Conservation (phyloP, 1,140 invertebrate species). For the Drosophila ambigua region DNA sequence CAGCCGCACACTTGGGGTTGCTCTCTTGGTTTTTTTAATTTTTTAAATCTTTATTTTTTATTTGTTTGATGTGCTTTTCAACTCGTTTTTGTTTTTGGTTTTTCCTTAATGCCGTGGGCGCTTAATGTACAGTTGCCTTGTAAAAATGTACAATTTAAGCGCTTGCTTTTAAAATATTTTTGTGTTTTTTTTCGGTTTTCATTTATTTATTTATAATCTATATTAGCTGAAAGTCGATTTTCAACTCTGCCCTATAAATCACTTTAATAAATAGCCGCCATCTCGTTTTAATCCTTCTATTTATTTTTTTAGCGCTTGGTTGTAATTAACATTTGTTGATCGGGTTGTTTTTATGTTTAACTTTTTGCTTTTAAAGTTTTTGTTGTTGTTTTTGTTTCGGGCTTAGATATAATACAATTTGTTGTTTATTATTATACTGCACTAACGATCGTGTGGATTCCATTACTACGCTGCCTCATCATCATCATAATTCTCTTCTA, state of each 20-base stretch:
- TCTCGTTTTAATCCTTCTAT: constrained; percentile 34
- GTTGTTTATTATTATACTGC: constrained; percentile 53
- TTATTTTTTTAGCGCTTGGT: constrained; percentile 47
- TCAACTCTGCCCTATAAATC: constrained; percentile 62
- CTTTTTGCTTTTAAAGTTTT: constrained; percentile 31
- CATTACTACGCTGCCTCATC: constrained; percentile 22
- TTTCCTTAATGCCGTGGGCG: constrained; percentile 73
- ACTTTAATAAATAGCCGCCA: constrained; percentile 71
- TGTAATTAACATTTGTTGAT: constrained; percentile 69
- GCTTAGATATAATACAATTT: constrained; percentile 79
- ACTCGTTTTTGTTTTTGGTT: constrained; percentile 54
- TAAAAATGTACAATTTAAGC: constrained; percentile 81
- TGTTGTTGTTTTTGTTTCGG: constrained; percentile 17
- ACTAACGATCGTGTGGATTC: constrained; percentile 61
- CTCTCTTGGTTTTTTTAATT: constrained; percentile 48
- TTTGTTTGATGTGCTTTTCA: constrained; percentile 69
- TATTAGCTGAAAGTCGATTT: constrained; percentile 65
- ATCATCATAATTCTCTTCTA: constrained; percentile 26
- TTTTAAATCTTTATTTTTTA: constrained; percentile 36
- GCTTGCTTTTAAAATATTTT: constrained; percentile 79
- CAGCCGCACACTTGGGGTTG: constrained; percentile 47
- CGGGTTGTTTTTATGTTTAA: constrained; percentile 68
- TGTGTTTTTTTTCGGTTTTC: constrained; percentile 36
- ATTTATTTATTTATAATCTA: constrained; percentile 69
- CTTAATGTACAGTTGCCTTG: constrained; percentile 82